Evolutionary conservation across 2,888 invertebrate species (phyloP).

Genomic region (Cephonodes hylas): DNA sequence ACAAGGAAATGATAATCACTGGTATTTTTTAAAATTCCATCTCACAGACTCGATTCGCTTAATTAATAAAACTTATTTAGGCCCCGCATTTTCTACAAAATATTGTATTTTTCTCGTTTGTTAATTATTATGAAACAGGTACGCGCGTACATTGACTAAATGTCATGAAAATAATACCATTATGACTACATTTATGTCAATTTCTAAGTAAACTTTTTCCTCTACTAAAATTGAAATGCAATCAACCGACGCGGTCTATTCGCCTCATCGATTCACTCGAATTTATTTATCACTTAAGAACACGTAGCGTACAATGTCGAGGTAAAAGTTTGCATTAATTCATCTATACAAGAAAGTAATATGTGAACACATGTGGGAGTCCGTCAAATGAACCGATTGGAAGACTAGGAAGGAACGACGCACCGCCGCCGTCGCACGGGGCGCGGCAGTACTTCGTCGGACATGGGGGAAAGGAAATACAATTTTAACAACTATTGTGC

Average conservation of each 20-base stretch:
- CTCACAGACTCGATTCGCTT: slow-evolving; percentile 30
- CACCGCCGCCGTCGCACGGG: slow-evolving; percentile 16
- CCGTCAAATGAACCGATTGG: slow-evolving; percentile 61
- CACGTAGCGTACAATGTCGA: slow-evolving; percentile 27
- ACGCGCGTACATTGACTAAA: slow-evolving; percentile 64
- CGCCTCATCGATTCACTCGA: slow-evolving; percentile 13
- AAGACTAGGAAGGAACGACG: slow-evolving; percentile 62
- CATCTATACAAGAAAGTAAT: slow-evolving; percentile 40
- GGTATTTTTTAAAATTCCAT: slow-evolving; percentile 28
- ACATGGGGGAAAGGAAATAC: slow-evolving; percentile 30
- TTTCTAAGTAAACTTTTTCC: slow-evolving; percentile 34
- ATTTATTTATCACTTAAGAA: slow-evolving; percentile 23
- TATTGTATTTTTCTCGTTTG: slow-evolving; percentile 36
- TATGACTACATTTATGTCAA: slow-evolving; percentile 38
- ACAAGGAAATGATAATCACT: slow-evolving; percentile 34
- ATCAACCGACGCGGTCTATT: slow-evolving; percentile 21
- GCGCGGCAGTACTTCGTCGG: not conserved
- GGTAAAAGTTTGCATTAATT: slow-evolving; percentile 31
- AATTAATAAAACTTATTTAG: slow-evolving; percentile 47
- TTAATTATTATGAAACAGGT: slow-evolving; percentile 61
- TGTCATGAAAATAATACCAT: slow-evolving; percentile 60
- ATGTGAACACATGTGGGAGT: slow-evolving; percentile 48
- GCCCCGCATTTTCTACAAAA: slow-evolving; percentile 55
- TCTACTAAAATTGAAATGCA: slow-evolving; percentile 48
- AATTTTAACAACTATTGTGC: slow-evolving; percentile 57